These are phyloP conservation scores for Ophiodon elongatus DNA, from an alignment of 2,113 vertebrate species.

Conservation along the genomic window DNA sequence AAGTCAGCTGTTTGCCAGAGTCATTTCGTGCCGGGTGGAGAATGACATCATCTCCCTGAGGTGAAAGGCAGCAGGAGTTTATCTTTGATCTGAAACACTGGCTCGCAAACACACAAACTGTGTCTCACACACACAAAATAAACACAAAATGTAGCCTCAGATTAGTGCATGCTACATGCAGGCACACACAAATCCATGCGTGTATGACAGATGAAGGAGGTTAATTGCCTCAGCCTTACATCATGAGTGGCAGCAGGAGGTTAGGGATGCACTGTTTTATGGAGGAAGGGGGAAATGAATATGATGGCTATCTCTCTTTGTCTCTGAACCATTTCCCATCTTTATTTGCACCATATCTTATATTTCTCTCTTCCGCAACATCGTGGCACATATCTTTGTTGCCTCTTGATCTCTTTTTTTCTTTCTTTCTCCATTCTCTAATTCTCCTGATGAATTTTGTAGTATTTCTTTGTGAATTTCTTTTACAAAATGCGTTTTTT, in stretches of 20 bases:
- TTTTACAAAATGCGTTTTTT: not conserved
- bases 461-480: not conserved
- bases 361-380: constrained; percentile 41
- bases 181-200: constrained; percentile 10
- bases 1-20: constrained; percentile 63
- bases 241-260: constrained; percentile 74
- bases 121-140: not conserved
- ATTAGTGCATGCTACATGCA: not conserved
- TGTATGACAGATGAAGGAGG: constrained; percentile 72
- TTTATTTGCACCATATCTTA: constrained; percentile 40
- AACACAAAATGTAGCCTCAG: not conserved
- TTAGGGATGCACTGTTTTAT: constrained; percentile 41
- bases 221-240: constrained; percentile 81
- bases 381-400: constrained; percentile 14
- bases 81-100: constrained; percentile 65
- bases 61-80: constrained; percentile 52
- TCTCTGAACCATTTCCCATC: constrained; percentile 58
- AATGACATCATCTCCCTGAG: constrained; percentile 77
- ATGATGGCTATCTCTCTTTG: constrained; percentile 64
- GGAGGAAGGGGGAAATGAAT: constrained; percentile 68
- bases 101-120: constrained; percentile 21
- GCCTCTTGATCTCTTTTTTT: not conserved
- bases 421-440: not conserved
- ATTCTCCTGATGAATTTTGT: not conserved
- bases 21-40: constrained; percentile 36